Evolutionary conservation across 1,140 invertebrate genomes (phyloP), one percentile per base, ranked within the genome.

Genomic region (Sarcophaga peregrina): DNA sequence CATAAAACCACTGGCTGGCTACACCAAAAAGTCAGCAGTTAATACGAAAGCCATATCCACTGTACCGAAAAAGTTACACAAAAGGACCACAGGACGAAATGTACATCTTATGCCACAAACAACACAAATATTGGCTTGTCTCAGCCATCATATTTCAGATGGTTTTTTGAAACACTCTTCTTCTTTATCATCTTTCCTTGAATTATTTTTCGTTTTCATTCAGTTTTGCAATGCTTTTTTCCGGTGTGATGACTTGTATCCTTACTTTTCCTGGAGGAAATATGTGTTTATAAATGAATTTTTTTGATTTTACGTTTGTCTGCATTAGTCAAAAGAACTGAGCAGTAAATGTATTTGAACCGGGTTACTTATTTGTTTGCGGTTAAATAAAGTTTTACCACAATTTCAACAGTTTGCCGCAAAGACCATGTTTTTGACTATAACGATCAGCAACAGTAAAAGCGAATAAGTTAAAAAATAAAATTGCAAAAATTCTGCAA

Each of bases 341-440:
- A 15, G 54, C 54, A n/a, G 54, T 15, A 13, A 15, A 58, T 20
- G n/a, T 52, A 52, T n/a, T 78, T 78, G 75, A 52, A 78, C 17
- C 50, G 25, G 25, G 75, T 78, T 78, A 78, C 47, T 25, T 52
- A 78, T 78, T 78, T 78, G 75, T 78, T 78, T 78, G 75, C 47
- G 75, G 75, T 78, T 78, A 78, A 78, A 78, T 78, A 78, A 78
- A 78, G 75, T 47, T 78, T 78, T 47, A 78, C 75, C 75, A 78
- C 75, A 52, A 20, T 78, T 78, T 78, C 75, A 78, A 78, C 75
- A 78, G 75, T 78, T 20, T 78, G 75, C n/a, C 75, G 48, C 75
- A 78, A 78, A 78, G 75, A 78, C 75, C 75, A 78, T 78, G 50
- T 17, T 78, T 78, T 78, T n/a, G n/a, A 78, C 50, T 78, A 78